Base-by-base conservation (phyloP, 2,888 invertebrate species). In the Smittia sp. region DNA sequence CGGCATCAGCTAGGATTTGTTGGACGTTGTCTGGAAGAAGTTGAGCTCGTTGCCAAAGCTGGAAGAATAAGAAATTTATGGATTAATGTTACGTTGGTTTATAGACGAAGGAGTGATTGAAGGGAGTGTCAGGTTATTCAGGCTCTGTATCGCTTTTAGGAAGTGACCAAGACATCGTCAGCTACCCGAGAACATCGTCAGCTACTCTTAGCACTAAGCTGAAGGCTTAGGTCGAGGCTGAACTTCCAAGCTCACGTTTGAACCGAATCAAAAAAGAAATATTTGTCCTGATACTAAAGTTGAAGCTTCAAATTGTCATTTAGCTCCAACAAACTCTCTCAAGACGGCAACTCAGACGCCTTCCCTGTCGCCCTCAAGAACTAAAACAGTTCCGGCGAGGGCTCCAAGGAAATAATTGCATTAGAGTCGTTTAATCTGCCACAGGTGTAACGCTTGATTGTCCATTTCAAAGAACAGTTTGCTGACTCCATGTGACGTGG, bases 11-110 rank as follows among this genome's bases (percentile, higher is more conserved):
- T 25, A 88, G 80, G 78, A 85, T 85, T 77, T 85, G 80, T 76
- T 82, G 77, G 0, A 87, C 85, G 80, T 86, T 86, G 75, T 85
- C 85, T 1, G 87, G 84, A 7, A 87, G 77, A 13, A 80, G 79
- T 74, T 80, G 80, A 1, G 79, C 77, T 67, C 77, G 76, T 75
- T 79, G 78, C 80, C 46, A 46, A 46, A 46, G 46, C 46, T n/a
- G n/a, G 11, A 15, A 46, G 11, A 3, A 46, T 9, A 38, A 9
- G 38, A 46, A 46, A 6, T 46, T 46, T 15, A 46, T 13, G 11
- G 11, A 46, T 46, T 46, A 46, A n/a, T 46, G n/a, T 46, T 46
- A 38, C 11, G 38, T 38, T 38, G 38, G 11, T 38, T 38, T 11
- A 11, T 38, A 6, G 38, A 38, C 11, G 38, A n/a, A n/a, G n/a